Conservation (phyloP, 35 echinoderm and acorn worm species). For the Strongylocentrotus purpuratus region DNA sequence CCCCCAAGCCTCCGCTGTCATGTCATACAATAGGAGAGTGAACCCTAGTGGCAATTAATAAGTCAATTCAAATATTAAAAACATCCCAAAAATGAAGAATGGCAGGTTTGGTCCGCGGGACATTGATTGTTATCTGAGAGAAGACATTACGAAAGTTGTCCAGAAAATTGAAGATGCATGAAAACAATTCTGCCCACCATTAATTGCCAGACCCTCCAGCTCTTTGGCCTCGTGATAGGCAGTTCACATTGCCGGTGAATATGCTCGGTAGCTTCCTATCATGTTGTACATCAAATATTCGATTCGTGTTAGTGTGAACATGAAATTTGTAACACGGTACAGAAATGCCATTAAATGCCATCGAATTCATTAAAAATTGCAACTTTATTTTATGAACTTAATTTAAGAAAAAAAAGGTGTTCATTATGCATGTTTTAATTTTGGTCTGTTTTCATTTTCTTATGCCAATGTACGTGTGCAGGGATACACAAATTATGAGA, state of each 20-base stretch:
- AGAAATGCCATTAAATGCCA: neutral
- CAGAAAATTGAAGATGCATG: neutral
- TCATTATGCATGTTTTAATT: neutral
- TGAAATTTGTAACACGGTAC: neutral
- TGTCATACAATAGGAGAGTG: neutral
- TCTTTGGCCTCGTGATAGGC: neutral
- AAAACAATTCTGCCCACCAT: neutral
- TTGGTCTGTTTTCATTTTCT: no score
- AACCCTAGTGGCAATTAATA: neutral
- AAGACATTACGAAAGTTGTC: neutral
- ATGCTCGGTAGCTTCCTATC: no score
- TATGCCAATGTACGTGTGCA: no score
- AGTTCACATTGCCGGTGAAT: neutral
- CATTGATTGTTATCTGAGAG: neutral
- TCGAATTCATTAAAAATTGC: neutral
- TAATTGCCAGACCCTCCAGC: neutral
- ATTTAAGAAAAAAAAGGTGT: neutral
- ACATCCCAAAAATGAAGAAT: constrained; percentile 11
- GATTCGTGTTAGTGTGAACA: neutral
- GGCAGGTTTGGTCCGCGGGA: neutral
- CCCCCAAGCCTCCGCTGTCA: neutral
- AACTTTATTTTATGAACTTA: neutral
- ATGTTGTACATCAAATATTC: no score
- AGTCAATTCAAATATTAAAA: constrained; percentile 8
- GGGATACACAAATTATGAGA: no score